phyloP scores from a whole-genome alignment of 2,113 vertebrate genomes.

The Plecotus auritus region DNA sequence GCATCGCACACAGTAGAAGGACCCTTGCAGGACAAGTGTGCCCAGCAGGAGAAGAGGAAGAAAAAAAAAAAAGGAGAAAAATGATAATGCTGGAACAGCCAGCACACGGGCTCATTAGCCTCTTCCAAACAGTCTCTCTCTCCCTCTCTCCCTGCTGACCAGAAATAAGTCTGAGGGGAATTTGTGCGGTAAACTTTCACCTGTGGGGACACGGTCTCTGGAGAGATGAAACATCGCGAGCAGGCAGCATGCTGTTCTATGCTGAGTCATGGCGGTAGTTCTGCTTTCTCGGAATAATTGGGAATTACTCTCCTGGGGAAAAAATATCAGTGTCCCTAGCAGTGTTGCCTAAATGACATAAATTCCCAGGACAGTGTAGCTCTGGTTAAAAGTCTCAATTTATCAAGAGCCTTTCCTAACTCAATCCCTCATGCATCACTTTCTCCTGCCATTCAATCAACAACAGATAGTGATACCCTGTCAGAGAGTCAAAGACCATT shows the following conservation, averaged over 20 bases:
- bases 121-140: slow-evolving; percentile 9
- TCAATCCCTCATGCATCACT: not conserved
- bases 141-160: slow-evolving; percentile 1
- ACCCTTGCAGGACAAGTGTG: not conserved
- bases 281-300: slow-evolving; percentile 43
- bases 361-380: not conserved
- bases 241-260: slow-evolving; percentile 3
- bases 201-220: not conserved
- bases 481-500: not conserved
- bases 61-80: not conserved
- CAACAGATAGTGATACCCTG: no score
- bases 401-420: not conserved
- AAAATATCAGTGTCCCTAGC: not conserved
- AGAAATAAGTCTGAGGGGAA: slow-evolving; percentile 50
- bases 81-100: not conserved
- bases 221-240: not conserved
- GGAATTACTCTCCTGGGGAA: not conserved
- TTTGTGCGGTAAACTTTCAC: not conserved
- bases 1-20: slow-evolving; percentile 45
- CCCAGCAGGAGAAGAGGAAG: not conserved
- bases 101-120: slow-evolving; percentile 38
- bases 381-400: not conserved
- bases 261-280: slow-evolving; percentile 56
- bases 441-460: not conserved
- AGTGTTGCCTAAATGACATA: not conserved